Percentiles rank a stretch among this genome's conserved stretches.
Evolutionary conservation across 2,888 invertebrate genomes (phyloP).

Genomic region (Linnaemya vulpina): DNA sequence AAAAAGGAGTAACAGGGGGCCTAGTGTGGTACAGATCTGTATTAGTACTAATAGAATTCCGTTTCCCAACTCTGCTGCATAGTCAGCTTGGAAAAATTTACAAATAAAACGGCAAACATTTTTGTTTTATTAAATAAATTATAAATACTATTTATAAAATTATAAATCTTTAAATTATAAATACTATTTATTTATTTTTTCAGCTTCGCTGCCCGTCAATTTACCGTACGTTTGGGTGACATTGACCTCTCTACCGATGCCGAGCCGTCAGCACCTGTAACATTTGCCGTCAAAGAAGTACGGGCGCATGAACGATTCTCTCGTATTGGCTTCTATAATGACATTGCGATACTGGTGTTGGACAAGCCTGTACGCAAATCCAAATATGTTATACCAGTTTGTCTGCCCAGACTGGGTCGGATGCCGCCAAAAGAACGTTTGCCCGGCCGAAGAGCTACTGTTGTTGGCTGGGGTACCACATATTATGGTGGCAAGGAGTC

Average conservation of each 20-base stretch:
- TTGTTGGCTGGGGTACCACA: slow-evolving; percentile 96
- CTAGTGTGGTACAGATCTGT: too few relatives aligned
- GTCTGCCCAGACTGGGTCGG: slow-evolving; percentile 87
- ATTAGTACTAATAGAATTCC: too few relatives aligned
- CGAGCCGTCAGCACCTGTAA: slow-evolving; percentile 92
- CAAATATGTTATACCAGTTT: slow-evolving; percentile 94
- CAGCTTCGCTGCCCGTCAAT: slow-evolving; percentile 94
- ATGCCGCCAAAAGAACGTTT: slow-evolving; percentile 82
- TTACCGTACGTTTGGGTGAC: slow-evolving; percentile 94
- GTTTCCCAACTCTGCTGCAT: too few relatives aligned
- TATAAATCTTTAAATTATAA: too few relatives aligned
- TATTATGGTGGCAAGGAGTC: slow-evolving; percentile 95
- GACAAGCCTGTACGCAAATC: slow-evolving; percentile 89
- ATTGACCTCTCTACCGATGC: slow-evolving; percentile 92
- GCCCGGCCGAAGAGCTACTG: slow-evolving; percentile 89
- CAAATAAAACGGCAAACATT: too few relatives aligned
- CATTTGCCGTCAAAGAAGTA: slow-evolving; percentile 90
- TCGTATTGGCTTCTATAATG: slow-evolving; percentile 96
- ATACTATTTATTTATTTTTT: slow-evolving; percentile 42
- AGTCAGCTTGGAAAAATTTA: too few relatives aligned
- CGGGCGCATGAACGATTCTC: slow-evolving; percentile 93
- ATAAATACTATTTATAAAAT: neutral
- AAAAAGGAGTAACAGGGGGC: too few relatives aligned
- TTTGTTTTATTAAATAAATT: too few relatives aligned
- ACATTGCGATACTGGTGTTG: slow-evolving; percentile 88